Evolutionary conservation across 2,797 vertebrate genomes (phyloP).

Genomic region (Luscinia megarhynchos): DNA sequence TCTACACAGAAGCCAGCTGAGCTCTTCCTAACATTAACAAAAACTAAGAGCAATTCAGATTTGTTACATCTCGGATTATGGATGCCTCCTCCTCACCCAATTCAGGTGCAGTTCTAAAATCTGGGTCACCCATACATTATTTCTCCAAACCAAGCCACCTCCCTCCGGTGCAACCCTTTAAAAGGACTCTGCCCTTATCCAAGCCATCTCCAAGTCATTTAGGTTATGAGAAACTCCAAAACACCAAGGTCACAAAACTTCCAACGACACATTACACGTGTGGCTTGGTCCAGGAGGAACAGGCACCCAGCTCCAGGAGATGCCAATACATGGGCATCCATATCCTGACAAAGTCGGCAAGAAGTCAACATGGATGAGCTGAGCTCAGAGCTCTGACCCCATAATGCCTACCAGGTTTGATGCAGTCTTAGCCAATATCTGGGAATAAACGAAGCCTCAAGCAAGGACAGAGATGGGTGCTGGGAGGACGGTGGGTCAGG

Average conservation of each 20-base stretch:
- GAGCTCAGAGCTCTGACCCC: background rate
- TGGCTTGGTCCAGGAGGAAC: background rate
- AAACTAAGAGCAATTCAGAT: background rate
- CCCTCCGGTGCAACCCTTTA: background rate
- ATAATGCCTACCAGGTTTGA: background rate
- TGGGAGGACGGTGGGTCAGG: background rate
- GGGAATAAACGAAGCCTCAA: background rate
- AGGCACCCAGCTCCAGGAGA: background rate
- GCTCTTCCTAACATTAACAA: background rate
- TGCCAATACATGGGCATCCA: background rate
- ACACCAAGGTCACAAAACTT: background rate
- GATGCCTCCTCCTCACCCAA: background rate
- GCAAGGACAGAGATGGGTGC: background rate
- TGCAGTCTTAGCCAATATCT: background rate
- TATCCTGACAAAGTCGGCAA: background rate
- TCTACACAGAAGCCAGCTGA: background rate
- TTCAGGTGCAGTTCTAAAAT: background rate
- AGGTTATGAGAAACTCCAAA: background rate
- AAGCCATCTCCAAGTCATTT: background rate
- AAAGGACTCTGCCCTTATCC: slow-evolving; percentile 5
- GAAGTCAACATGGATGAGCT: background rate
- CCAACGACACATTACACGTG: background rate
- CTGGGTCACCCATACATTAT: slow-evolving; percentile 44
- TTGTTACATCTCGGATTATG: background rate
- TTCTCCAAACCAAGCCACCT: slow-evolving; percentile 9